Evolutionary conservation across 2,888 invertebrate species (phyloP), one percentile per base, ranked within the genome.

Genomic region (Ptilodon capucinus): DNA sequence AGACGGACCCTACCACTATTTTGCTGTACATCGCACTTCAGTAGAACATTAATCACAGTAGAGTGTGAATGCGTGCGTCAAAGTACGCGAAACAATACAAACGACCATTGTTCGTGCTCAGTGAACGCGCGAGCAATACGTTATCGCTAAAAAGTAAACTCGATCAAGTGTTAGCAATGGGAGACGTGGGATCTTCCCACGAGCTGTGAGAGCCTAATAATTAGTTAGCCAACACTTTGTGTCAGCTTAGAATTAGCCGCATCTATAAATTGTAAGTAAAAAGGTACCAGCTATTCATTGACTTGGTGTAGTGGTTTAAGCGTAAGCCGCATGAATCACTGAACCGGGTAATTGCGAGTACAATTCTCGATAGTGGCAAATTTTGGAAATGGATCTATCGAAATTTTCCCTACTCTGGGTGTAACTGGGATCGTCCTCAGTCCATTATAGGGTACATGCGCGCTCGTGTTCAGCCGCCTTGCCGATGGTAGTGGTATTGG

Each of bases 181-280:
- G 59, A 56, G 58, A 59, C 84, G 86, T 89, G 90, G 73, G 88
- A 90, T 66, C 67, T 76, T 89, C 90, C 77, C 90, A 90, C 86
- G 85, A 72, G 65, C 62, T 64, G 64, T 68, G 70, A 53, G 61
- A 65, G 58, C 61, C 55, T 71, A 63, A 73, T 81, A 77, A 80
- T 83, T 81, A 79, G 73, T 82, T 86, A 78, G 79, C 81, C 74
- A 84, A 84, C 80, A 60, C 74, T 64, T 76, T 73, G 72, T 72
- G 68, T 68, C 64, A 64, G 60, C 39, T 57, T 59, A 51, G 51
- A 62, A 72, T 70, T 71, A 61, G 51, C 19, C 18, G 14, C 13
- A 14, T 7, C 32, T 32, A 14, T 32, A 50, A 57, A 60, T 46
- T 41, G 52, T 52, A 35, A 23, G 35, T 14, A 14, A 30, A 13